A percentile compares a stretch with the other conserved stretches of the same genome.
Evolutionary conservation across 1,140 invertebrate genomes (phyloP).

Genomic region (Pseudomyrmex cubaensis): DNA sequence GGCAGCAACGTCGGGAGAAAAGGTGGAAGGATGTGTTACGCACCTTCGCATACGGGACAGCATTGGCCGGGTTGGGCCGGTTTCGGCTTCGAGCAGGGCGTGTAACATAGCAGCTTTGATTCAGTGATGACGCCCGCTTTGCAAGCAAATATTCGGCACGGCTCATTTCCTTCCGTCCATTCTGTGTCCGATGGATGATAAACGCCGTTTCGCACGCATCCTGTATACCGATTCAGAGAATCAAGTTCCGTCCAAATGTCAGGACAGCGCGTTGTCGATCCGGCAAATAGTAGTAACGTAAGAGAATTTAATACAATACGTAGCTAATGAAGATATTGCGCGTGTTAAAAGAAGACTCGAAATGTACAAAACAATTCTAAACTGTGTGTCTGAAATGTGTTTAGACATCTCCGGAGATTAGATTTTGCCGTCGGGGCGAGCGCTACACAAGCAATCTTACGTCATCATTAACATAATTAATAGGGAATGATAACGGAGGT

Average conservation of each 20-base stretch:
- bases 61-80: constrained; percentile 91
- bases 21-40: constrained; percentile 40
- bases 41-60: constrained; percentile 93
- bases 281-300: too few relatives aligned
- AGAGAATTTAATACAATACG: too few relatives aligned
- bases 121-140: constrained; percentile 94
- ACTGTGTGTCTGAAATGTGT: too few relatives aligned
- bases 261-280: too few relatives aligned
- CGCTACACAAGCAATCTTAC: constrained; percentile 63
- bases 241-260: constrained; percentile 1
- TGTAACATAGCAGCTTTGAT: constrained; percentile 91
- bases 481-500: constrained; percentile 68
- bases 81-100: constrained; percentile 90
- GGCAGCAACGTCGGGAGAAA: not conserved
- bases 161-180: constrained; percentile 90
- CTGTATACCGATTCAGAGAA: constrained; percentile 80
- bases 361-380: too few relatives aligned
- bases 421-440: constrained; percentile 25
- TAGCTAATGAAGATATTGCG: too few relatives aligned
- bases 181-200: constrained; percentile 91
- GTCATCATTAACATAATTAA: constrained; percentile 78
- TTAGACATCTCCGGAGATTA: not conserved
- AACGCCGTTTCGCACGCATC: constrained; percentile 90
- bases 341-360: too few relatives aligned
- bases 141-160: constrained; percentile 90